Percentiles rank a stretch among this genome's conserved stretches.
These are phyloP conservation scores for Asbolus verrucosus DNA, from an alignment of 1,140 invertebrate genomes.

Conservation along the genomic window DNA sequence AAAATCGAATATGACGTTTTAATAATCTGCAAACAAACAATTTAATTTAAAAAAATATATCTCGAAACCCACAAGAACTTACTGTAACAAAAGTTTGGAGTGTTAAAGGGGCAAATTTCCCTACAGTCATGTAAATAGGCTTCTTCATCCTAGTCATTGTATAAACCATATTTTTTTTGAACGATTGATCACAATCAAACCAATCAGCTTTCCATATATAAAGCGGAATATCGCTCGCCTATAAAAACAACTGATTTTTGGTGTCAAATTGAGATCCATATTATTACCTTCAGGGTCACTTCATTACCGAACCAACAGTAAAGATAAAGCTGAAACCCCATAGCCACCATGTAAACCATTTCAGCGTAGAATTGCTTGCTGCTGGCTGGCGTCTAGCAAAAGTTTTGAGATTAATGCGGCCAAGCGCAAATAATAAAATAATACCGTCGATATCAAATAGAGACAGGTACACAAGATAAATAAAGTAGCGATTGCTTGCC, in stretches of 20 bases:
- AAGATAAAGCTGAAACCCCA: constrained; percentile 67
- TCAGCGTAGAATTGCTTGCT: constrained; percentile 66
- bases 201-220: constrained; percentile 53
- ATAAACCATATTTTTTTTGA: constrained; percentile 64
- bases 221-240: constrained; percentile 52
- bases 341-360: constrained; percentile 66
- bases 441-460: constrained; percentile 59
- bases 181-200: constrained; percentile 55
- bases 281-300: constrained; percentile 68
- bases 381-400: constrained; percentile 52
- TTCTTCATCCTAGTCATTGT: constrained; percentile 67
- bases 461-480: constrained; percentile 61
- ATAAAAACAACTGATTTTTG: not conserved
- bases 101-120: constrained; percentile 67
- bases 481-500: constrained; percentile 59
- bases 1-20: constrained; percentile 67
- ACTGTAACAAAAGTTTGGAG: constrained; percentile 66
- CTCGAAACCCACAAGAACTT: constrained; percentile 45
- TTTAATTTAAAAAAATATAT: too few relatives aligned
- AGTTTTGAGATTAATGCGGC: constrained; percentile 15
- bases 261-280: not conserved
- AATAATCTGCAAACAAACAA: too few relatives aligned
- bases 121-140: constrained; percentile 67
- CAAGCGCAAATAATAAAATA: too few relatives aligned
- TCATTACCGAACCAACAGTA: constrained; percentile 73